phyloP scores from a whole-genome alignment of 2,888 invertebrate genomes.

The Drosophila melanosoma region DNA sequence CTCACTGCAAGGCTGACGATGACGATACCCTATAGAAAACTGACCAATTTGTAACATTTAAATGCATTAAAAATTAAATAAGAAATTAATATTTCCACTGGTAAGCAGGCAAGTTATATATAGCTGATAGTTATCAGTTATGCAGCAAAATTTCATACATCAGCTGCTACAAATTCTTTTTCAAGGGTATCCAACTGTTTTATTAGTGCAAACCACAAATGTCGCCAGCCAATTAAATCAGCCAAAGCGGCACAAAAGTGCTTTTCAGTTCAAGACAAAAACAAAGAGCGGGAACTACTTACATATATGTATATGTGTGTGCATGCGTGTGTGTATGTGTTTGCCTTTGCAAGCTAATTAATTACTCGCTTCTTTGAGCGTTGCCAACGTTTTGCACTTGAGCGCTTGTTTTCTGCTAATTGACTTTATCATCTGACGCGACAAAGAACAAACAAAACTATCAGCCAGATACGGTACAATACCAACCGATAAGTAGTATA shows the following conservation, averaged over 20 bases:
- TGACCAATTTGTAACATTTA: not conserved
- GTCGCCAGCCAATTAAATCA: slow-evolving; percentile 34
- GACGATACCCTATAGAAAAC: not conserved
- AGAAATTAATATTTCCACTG: not conserved
- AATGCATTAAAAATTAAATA: not conserved
- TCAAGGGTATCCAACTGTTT: slow-evolving; percentile 1
- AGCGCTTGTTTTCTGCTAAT: slow-evolving; percentile 71
- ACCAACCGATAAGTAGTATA: not conserved
- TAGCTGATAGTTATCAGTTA: not conserved
- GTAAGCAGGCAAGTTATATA: not conserved
- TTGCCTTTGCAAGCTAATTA: slow-evolving; percentile 56
- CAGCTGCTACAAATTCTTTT: not conserved
- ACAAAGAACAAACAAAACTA: slow-evolving; percentile 75
- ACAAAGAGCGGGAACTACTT: not conserved
- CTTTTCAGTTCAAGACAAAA: slow-evolving; percentile 14
- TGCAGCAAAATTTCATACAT: not conserved
- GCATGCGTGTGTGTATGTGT: slow-evolving; percentile 8
- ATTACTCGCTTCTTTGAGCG: slow-evolving; percentile 52
- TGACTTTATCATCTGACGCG: slow-evolving; percentile 71
- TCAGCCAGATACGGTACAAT: slow-evolving; percentile 44
- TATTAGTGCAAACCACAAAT: slow-evolving; percentile 17
- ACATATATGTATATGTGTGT: not conserved
- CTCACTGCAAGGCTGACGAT: not conserved
- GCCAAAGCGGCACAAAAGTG: slow-evolving; percentile 8
- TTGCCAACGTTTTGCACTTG: slow-evolving; percentile 57